These are phyloP conservation scores for Rugalucina vietnamica DNA, from an alignment of 2,888 invertebrate species.

Conservation along the genomic window DNA sequence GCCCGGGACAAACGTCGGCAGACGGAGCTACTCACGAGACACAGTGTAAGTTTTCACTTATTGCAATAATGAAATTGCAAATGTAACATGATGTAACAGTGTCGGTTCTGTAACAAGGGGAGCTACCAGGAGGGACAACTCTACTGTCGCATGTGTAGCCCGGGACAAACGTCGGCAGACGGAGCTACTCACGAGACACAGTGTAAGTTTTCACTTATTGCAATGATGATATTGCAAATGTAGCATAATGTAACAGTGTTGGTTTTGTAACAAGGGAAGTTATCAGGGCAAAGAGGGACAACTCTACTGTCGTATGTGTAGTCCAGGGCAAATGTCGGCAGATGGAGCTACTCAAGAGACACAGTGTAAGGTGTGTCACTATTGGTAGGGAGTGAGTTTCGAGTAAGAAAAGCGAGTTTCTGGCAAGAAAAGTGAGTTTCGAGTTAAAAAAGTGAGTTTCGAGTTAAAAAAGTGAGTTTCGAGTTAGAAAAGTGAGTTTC, in stretches of 20 bases:
- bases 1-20: constrained; percentile 67
- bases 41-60: constrained; percentile 76
- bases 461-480: too few relatives aligned
- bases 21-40: constrained; percentile 67
- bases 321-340: constrained; percentile 66
- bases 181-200: constrained; percentile 67
- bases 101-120: constrained; percentile 71
- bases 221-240: too few relatives aligned
- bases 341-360: constrained; percentile 67
- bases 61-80: too few relatives aligned
- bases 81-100: too few relatives aligned
- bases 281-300: constrained; percentile 73
- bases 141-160: constrained; percentile 69
- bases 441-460: too few relatives aligned
- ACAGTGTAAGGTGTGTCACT: constrained; percentile 76
- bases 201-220: too few relatives aligned
- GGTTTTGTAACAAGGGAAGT: constrained; percentile 70
- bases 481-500: too few relatives aligned
- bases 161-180: constrained; percentile 68
- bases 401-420: too few relatives aligned
- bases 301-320: constrained; percentile 70
- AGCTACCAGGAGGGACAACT: constrained; percentile 74
- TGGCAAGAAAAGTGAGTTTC: too few relatives aligned
- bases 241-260: too few relatives aligned
- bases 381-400: too few relatives aligned